These are phyloP conservation scores for Microdon myrmicae DNA, from an alignment of 2,888 invertebrate genomes.

Conservation along the genomic window DNA sequence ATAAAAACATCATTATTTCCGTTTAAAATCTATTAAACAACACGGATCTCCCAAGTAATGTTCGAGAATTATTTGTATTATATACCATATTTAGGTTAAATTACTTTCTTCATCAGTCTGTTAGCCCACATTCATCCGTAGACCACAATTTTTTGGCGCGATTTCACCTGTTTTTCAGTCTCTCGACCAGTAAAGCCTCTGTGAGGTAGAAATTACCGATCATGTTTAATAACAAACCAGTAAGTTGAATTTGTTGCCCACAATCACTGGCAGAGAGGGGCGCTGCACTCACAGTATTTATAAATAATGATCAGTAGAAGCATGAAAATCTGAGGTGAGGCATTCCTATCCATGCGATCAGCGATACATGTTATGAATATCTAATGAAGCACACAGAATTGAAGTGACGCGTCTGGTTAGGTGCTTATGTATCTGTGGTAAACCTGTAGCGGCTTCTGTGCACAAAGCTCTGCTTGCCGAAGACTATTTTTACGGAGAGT, in stretches of 20 bases:
- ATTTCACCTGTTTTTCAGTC: slow-evolving; percentile 22
- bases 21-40: too few species aligned
- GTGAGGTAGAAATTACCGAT: slow-evolving; percentile 24
- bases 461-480: too few species aligned
- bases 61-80: too few species aligned
- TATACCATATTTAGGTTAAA: slow-evolving; percentile 38
- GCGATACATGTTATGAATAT: slow-evolving; percentile 36
- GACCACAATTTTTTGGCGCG: slow-evolving; percentile 17
- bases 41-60: too few species aligned
- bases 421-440: too few species aligned
- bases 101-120: slow-evolving; percentile 21
- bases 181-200: slow-evolving; percentile 2
- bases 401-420: slow-evolving; percentile 23
- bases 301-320: slow-evolving; percentile 28
- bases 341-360: slow-evolving; percentile 43
- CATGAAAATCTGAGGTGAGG: slow-evolving; percentile 31
- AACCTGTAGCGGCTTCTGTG: too few species aligned
- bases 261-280: neutral
- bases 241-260: too few species aligned
- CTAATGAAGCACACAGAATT: slow-evolving; percentile 39
- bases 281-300: slow-evolving; percentile 17
- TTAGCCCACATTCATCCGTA: neutral
- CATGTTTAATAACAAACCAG: slow-evolving; percentile 42
- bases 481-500: too few species aligned
- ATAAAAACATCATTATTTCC: too few species aligned